Base-by-base conservation (phyloP, 1,140 invertebrate species). In the Vollenhovia emeryi region DNA sequence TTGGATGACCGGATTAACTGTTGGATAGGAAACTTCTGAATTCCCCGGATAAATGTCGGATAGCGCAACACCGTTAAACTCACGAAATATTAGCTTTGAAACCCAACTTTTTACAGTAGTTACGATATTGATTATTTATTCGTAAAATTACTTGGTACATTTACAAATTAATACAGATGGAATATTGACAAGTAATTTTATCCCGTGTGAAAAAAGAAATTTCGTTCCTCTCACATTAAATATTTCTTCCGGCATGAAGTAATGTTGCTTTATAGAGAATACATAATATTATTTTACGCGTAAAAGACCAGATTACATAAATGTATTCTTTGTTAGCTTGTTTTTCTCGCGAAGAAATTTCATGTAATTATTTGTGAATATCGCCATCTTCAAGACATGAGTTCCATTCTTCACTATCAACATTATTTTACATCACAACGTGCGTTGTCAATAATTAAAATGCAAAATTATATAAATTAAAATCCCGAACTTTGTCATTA, bases 31-130 rank as follows among this genome's bases (percentile, higher is more conserved):
- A 82, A 82, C 78, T 82, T 71, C 36, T 82, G 66, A 82, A 82
- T 82, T 71, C 7, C 50, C 64, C 52, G 36, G 36, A 68, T 79
- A 79, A 82, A 82, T 82, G 36, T 82, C 24, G 64, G 60, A 66
- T 78, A 79, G 36, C 30, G 15, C 7, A 33, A 15, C 52, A 52
- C 21, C 8, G 24, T 71, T 82, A 57, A 82, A 43, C 50, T 57
- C 64, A n/a, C 33, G 24, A 71, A 82, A 71, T 82, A 71, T 71
- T 40, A 82, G n/a, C 50, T 48, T 55, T 11, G n/a, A 33, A 71
- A 33, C 18, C 13, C 18, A 82, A 82, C 66, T 57, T 80, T 80
- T 80, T 55, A 43, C 18, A 18, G 55, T 55, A 80, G 24, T 69
- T 80, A 30, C 11, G 43, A 36, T 27, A 43, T 3, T 5, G n/a